Evolutionary conservation across 2,888 invertebrate genomes (phyloP), one percentile per base, ranked within the genome.

Genomic region (Didymodactylos carnosus): DNA sequence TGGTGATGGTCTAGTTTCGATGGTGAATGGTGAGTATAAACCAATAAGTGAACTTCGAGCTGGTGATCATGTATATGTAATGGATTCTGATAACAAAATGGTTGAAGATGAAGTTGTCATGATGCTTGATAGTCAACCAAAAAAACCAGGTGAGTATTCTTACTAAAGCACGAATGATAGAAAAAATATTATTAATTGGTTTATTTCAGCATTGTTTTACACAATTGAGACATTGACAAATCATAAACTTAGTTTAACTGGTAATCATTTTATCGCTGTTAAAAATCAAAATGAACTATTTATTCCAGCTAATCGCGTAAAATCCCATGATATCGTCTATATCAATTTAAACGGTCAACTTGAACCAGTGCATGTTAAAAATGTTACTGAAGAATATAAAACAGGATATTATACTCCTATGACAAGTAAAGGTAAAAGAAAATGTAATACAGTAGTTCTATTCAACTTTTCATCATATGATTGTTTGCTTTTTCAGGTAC

Each of bases 71-170:
- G 62, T 74, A 1, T 41, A 51, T 11, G 71, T 71, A 19, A 53
- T 74, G 41, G 62, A 74, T 39, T 72, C 71, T 10, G 25, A 74
- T 25, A 41, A 71, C 23, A 13, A 70, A 23, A 35, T 74, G 27
- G 71, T 70, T 11, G 74, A 74, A 41, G 71, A 71, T 39, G 74
- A 74, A 43, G 27, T 74, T 39, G 35, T 74, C 2, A 74, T 74
- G 74, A 74, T 74, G 71, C 71, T 74, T 53, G 74, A 74, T 46
- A 62, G 74, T 74, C 71, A 62, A 51, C 35, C 43, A 39, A 46
- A 71, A 19, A 39, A 27, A 40, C 41, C 41, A 29, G 35, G 35
- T 51, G 8, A 16, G 23, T 10, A 11, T 29, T 25, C 51, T 39
- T 29, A 39, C 7, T 10, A 19, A 19, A n/a, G n/a, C n/a, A n/a